Conservation (phyloP, 2,113 vertebrate species). For the Aplodontia rufa region DNA sequence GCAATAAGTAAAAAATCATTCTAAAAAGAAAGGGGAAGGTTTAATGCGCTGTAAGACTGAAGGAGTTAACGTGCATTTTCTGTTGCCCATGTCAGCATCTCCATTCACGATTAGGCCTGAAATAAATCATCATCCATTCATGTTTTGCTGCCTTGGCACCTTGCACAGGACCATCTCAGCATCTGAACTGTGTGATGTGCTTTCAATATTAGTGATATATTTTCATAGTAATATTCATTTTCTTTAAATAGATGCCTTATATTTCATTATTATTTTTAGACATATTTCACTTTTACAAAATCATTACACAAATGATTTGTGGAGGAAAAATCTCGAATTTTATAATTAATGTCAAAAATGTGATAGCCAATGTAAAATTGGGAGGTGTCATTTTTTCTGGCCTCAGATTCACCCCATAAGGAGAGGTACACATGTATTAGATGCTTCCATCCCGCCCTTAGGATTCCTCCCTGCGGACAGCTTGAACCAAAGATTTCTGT, state of each 20-base stretch:
- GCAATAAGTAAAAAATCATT: neutral
- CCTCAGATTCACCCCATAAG: neutral
- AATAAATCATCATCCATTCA: neutral
- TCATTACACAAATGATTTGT: neutral
- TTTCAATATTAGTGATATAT: neutral
- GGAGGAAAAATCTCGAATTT: neutral
- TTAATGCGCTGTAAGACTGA: neutral
- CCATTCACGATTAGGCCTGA: neutral
- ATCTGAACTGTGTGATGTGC: neutral
- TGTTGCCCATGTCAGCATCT: accelerated
- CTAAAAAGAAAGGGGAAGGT: neutral
- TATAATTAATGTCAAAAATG: neutral
- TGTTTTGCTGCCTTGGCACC: no score
- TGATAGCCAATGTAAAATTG: neutral
- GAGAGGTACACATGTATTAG: neutral
- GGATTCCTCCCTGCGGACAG: neutral
- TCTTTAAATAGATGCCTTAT: neutral
- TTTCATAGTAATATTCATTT: neutral
- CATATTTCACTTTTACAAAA: neutral
- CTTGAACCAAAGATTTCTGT: neutral
- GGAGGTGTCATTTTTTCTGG: neutral
- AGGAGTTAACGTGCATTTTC: neutral
- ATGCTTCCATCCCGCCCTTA: neutral
- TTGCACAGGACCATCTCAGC: neutral
- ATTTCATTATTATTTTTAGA: neutral